A percentile compares a stretch with the other conserved stretches of the same genome.
phyloP scores from a whole-genome alignment of 2,113 vertebrate genomes.

The Tyrannus savana region DNA sequence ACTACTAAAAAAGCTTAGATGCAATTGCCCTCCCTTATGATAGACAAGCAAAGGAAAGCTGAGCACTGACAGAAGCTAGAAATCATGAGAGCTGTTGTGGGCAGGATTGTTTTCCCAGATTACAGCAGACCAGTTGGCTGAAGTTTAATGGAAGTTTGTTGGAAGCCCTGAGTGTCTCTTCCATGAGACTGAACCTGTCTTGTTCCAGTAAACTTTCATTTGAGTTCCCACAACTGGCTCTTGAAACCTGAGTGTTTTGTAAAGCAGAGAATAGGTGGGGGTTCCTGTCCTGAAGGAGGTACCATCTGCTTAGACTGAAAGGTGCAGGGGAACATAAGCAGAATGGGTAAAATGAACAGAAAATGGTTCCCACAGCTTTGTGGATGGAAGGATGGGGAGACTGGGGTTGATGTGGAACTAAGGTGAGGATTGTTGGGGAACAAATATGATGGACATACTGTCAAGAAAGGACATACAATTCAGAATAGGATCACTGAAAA shows the following conservation, averaged over 20 bases:
- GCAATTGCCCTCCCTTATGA: background rate
- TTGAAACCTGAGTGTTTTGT: background rate
- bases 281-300: background rate
- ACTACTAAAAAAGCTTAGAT: background rate
- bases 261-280: background rate
- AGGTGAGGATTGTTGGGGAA: background rate
- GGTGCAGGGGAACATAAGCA: background rate
- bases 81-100: background rate
- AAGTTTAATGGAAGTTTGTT: background rate
- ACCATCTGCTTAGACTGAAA: background rate
- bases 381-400: background rate
- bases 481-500: background rate
- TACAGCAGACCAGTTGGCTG: background rate
- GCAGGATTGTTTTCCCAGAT: background rate
- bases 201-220: background rate
- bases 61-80: background rate
- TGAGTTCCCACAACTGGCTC: background rate
- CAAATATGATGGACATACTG: too few relatives aligned
- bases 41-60: background rate
- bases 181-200: background rate
- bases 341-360: background rate
- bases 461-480: background rate
- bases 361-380: background rate
- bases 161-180: background rate
- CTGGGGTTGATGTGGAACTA: background rate